Evolutionary conservation across 1,140 invertebrate genomes (phyloP), one percentile per base, ranked within the genome.

Genomic region (Anoplolepis gracilipes): DNA sequence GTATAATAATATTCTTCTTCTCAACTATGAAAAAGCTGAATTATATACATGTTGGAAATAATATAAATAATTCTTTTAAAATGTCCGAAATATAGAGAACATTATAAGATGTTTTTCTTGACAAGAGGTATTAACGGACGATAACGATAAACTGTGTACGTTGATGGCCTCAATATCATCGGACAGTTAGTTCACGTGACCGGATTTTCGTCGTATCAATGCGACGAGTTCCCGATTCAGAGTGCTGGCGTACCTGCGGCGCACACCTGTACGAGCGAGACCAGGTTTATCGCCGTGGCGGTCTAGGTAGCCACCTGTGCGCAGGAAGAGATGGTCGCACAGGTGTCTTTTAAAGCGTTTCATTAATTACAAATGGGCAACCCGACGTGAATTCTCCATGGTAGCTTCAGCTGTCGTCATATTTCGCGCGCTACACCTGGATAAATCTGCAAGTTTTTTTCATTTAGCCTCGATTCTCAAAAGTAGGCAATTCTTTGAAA

Each of bases 331-430:
- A 91, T 92, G 87, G 90, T 90, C 89, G 91, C 91, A 92, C 93
- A 94, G 93, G 93, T 94, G 93, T 94, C 92, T 91, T 92, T 93
- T 90, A 91, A 92, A 92, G 90, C 90, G 79, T 93, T 93, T 93
- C 93, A 93, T 93, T 94, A 94, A 93, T 93, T 94, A 93, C 92
- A 89, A 93, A 93, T 89, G 90, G 90, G 85, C 90, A 93, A 92
- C 86, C 81, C 65, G n/a, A 49, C 64, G 87, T 75, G 89, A 64
- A 13, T 65, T 64, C 87, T 86, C 53, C 61, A 39, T 61, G 28
- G n/a, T 39, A 36, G 53, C 30, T 28, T 64, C 42, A 67, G 28
- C 61, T 28, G 86, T 70, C 36, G 59, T 33, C 46, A 85, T 57
- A 28, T 86, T 86, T 81, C 7, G 36, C 75, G 72, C 82, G 16